Conservation (phyloP, 2,113 vertebrate species). For the Protobothrops flavoviridis region DNA sequence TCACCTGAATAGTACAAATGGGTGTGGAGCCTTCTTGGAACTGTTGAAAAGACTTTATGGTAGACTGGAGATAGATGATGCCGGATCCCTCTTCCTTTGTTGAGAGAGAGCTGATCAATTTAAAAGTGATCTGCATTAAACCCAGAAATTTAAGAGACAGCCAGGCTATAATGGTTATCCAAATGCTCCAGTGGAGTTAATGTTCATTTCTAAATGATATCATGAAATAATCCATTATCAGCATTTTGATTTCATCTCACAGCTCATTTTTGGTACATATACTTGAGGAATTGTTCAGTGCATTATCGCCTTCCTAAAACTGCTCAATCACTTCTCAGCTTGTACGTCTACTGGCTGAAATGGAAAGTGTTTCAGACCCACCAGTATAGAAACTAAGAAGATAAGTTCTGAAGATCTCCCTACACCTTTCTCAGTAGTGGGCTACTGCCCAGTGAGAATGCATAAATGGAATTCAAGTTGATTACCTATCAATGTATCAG, state of each 20-base stretch:
- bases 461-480: neutral
- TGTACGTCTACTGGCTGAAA: neutral
- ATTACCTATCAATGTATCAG: neutral
- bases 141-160: neutral
- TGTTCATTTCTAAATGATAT: neutral
- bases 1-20: too few relatives aligned
- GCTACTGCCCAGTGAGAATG: neutral
- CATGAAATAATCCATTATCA: neutral
- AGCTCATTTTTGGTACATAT: neutral
- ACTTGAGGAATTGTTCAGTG: neutral
- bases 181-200: neutral
- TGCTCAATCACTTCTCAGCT: neutral
- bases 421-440: neutral
- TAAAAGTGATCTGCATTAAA: neutral
- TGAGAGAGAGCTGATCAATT: neutral
- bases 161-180: conserved; percentile 1
- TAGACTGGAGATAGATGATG: too few relatives aligned
- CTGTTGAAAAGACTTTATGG: too few relatives aligned
- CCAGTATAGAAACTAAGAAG: neutral
- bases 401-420: neutral
- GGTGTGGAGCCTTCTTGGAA: too few relatives aligned
- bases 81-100: too few relatives aligned
- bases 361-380: neutral
- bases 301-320: neutral
- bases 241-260: neutral